Evolutionary conservation across 92 coral and sea anemone species (phyloP).

Genomic region (Phenganax stokvisi): DNA sequence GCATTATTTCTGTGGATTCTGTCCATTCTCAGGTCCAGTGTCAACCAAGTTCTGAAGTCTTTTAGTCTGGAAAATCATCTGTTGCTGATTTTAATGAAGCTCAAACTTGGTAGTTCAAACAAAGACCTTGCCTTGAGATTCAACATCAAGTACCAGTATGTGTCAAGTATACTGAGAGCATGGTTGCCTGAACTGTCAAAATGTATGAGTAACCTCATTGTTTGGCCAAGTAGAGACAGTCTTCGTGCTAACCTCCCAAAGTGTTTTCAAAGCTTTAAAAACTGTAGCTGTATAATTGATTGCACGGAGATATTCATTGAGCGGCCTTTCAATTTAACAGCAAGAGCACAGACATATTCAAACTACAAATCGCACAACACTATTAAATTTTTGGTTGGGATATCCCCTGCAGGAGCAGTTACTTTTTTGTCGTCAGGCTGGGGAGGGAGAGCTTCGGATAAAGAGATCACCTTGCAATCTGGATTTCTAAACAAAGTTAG

Average conservation of each 20-base stretch:
- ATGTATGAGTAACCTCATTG: too few species aligned
- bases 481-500: constrained; percentile 44
- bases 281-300: constrained; percentile 44
- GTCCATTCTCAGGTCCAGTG: too few species aligned
- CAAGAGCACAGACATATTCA: constrained; percentile 30
- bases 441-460: constrained; percentile 53
- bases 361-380: constrained; percentile 50
- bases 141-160: constrained; percentile 20
- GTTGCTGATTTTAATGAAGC: background rate
- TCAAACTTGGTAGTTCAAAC: constrained; percentile 44
- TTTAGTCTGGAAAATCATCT: too few species aligned
- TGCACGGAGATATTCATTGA: constrained; percentile 47
- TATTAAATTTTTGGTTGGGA: constrained; percentile 26
- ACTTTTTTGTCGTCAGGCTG: constrained; percentile 49
- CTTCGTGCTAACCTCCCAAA: constrained; percentile 31
- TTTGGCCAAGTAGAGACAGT: too few species aligned
- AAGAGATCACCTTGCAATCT: constrained; percentile 39
- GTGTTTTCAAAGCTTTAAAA: background rate
- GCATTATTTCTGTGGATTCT: too few species aligned
- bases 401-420: constrained; percentile 43
- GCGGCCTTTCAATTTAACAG: constrained; percentile 40
- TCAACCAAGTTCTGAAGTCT: too few species aligned
- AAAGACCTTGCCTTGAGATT: constrained; percentile 49
- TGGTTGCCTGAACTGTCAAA: constrained; percentile 1
- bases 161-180: background rate